Evolutionary conservation across 2,797 vertebrate genomes (phyloP), one percentile per base, ranked within the genome.

Genomic region (Enteromius fasciolatus): DNA sequence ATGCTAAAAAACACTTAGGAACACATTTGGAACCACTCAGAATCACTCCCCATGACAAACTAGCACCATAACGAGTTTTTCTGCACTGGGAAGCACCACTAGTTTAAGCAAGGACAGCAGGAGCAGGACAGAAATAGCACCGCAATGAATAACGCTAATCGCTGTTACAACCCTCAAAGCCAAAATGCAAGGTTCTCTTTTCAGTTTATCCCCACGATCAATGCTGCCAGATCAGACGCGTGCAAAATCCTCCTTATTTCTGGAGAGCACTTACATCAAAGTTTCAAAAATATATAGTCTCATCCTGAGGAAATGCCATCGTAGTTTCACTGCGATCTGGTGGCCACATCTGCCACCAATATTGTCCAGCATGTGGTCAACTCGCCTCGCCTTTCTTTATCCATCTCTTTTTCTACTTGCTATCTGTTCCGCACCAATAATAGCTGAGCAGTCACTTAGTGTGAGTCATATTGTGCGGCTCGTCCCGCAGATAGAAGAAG

Each of bases 251-350:
- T 63, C 95, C 95, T 93, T 95, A 95, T 92, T 96, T 96, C 93
- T 93, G 90, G 95, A 95, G 96, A 95, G 92, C 93, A 94, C 94
- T 95, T 93, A 95, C 95, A 93, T 96, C 94, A 97, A 96, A 94
- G 94, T 93, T 73, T 92, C 91, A 94, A 95, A 95, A 94, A 94
- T 93, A 92, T 93, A 92, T 91, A 94, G 92, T 89, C 92, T 92
- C 94, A 94, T 95, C 93, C 92, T 93, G 94, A 96, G 97, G 96
- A 97, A 96, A 97, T 96, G 94, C 96, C 96, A 95, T 95, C 90
- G 90, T 93, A 83, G 94, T 95, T 94, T 93, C 91, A 90, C 89
- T 93, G 93, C 94, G 91, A 94, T 94, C 92, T 92, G 89, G 85
- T 82, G 84, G 82, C 81, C 93, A 92, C 95, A 96, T 95, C 95